Conservation (phyloP, 2,888 invertebrate genomes). For the Drosophila mercatorum region DNA sequence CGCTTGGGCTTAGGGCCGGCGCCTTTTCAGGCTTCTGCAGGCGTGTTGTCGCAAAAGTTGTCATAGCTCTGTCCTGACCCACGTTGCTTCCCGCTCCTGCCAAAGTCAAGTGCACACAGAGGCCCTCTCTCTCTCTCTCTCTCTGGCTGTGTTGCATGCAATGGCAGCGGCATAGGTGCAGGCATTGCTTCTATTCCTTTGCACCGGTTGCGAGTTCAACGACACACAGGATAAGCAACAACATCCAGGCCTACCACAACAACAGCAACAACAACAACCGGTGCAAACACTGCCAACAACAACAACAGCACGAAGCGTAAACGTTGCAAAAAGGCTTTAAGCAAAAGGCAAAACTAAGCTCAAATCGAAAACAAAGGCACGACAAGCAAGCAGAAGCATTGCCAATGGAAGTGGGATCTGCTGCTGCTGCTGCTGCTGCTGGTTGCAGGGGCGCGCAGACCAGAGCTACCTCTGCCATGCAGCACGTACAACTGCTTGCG, state of each 20-base stretch:
- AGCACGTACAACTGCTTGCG: slow-evolving; percentile 28
- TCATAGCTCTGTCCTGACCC: slow-evolving; percentile 46
- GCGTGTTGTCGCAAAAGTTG: slow-evolving; percentile 60
- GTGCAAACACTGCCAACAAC: slow-evolving; percentile 61
- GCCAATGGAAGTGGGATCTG: slow-evolving; percentile 32
- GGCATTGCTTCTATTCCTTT: slow-evolving; percentile 53
- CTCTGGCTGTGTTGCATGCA: slow-evolving; percentile 47
- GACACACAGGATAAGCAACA: slow-evolving; percentile 75
- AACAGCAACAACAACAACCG: slow-evolving; percentile 56
- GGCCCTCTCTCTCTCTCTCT: background rate
- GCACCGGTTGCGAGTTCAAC: slow-evolving; percentile 63
- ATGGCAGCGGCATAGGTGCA: slow-evolving; percentile 40
- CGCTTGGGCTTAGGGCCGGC: slow-evolving; percentile 23
- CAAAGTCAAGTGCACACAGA: slow-evolving; percentile 74
- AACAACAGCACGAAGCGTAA: slow-evolving; percentile 64
- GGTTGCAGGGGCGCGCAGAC: slow-evolving; percentile 4
- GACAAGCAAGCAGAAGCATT: slow-evolving; percentile 47
- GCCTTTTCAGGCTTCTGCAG: slow-evolving; percentile 46
- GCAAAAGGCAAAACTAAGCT: slow-evolving; percentile 62
- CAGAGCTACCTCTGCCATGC: slow-evolving; percentile 10
- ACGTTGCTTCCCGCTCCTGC: slow-evolving; percentile 23
- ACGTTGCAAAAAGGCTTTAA: slow-evolving; percentile 72
- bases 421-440: background rate
- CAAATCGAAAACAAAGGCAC: slow-evolving; percentile 73
- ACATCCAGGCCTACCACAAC: slow-evolving; percentile 57